phyloP scores from a whole-genome alignment of 2,888 invertebrate species.

The Pseudococcus longispinus region DNA sequence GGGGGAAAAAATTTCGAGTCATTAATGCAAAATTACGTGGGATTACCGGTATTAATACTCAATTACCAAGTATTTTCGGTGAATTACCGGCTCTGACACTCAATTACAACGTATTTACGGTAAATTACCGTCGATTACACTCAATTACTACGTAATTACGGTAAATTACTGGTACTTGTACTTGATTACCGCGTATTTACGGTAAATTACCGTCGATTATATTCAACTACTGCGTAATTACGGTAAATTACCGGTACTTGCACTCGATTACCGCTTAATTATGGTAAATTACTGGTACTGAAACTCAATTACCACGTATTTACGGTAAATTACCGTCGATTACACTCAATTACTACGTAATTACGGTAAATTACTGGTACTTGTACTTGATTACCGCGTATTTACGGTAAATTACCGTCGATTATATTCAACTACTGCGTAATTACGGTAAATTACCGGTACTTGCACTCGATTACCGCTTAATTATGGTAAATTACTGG shows the following conservation, averaged over 20 bases:
- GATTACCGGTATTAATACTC: neutral
- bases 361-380: neutral
- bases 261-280: neutral
- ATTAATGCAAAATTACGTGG: too few species aligned
- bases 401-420: neutral
- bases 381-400: neutral
- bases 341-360: neutral
- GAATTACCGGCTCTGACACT: neutral
- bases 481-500: neutral
- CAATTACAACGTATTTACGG: neutral
- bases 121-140: neutral
- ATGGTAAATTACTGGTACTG: neutral
- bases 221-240: too few species aligned
- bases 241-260: neutral
- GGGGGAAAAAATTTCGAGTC: too few species aligned
- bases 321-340: neutral
- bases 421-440: too few species aligned
- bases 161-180: neutral
- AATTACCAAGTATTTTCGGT: neutral
- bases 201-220: neutral
- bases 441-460: too few species aligned
- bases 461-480: neutral
- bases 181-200: neutral
- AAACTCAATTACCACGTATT: neutral
- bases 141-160: neutral